Evolutionary conservation across 2,797 vertebrate species (phyloP), one percentile per base, ranked within the genome.

Genomic region (Typhlichthys eigenmanni): DNA sequence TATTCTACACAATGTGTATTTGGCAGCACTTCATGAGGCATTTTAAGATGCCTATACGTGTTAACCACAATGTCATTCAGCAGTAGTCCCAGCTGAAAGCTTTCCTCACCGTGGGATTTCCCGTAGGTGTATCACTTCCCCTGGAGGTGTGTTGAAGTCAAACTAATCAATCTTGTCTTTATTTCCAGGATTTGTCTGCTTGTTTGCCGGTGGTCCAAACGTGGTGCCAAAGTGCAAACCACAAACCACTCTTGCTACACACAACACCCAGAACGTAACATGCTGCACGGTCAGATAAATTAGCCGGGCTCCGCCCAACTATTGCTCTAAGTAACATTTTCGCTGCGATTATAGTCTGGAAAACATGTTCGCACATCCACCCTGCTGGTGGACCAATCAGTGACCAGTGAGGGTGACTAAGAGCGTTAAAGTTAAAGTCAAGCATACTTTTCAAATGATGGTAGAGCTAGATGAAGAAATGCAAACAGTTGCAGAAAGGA

Each of bases 131-230:
- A 57, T 32, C 50, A 43, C 43, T 62, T 56, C 59, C 58, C 47
- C 50, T 67, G 58, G 73, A 47, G 66, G 68, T 74, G 69, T 76
- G 71, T 83, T 75, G 72, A 72, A 85, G 65, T 85, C 82, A 81
- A 82, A 85, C 82, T 78, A 85, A 87, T 89, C 82, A 81, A 86
- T 85, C 72, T 72, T 76, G 77, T 77, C 79, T 87, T 82, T 83
- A 79, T 84, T 71, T 86, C 71, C 64, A 55, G 62, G 60, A 14
- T 43, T 45, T 62, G 49, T 38, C 60, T 53, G 51, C 51, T 43
- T 53, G 46, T 38, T 16, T 34, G 43, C 45, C 0, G 24, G 47
- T 16, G 45, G 17, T 29, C n/a, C 47, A 13, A 49, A 14, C 69
- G 75, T 49, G 1, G 45, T 71, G 71, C 55, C 65, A 58, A 61